Evolutionary conservation across 1,140 invertebrate genomes (phyloP).

Genomic region (Neodiprion virginianus): DNA sequence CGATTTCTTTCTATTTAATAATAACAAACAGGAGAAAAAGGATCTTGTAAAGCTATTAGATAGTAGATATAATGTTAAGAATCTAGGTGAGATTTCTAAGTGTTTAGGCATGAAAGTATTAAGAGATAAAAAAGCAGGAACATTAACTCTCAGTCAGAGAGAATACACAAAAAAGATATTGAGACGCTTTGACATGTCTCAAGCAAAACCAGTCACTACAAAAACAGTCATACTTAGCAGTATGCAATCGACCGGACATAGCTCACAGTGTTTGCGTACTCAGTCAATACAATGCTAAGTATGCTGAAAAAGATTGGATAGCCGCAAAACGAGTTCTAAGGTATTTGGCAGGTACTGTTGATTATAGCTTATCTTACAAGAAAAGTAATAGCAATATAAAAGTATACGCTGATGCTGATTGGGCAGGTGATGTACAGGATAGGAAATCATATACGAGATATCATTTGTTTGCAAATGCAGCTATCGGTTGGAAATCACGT

Average conservation of each 20-base stretch:
- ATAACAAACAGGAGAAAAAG: too few species aligned
- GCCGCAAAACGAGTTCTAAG: constrained; percentile 39
- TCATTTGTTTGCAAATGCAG: not conserved
- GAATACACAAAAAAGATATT: not conserved
- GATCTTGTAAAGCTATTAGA: too few species aligned
- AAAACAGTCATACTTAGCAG: not conserved
- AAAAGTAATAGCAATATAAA: constrained; percentile 25
- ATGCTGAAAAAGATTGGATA: constrained; percentile 32
- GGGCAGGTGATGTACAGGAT: constrained; percentile 33
- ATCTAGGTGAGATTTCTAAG: too few species aligned
- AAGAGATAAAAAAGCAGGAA: too few species aligned
- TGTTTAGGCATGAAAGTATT: too few species aligned
- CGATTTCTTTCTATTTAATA: too few species aligned
- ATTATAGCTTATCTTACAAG: constrained; percentile 22
- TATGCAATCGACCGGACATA: constrained; percentile 45
- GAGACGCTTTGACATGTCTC: not conserved
- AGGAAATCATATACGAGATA: constrained; percentile 42
- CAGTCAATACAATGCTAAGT: constrained; percentile 33
- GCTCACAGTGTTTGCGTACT: constrained; percentile 36
- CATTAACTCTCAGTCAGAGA: not conserved
- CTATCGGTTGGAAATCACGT: not conserved
- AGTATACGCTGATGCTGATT: constrained; percentile 43
- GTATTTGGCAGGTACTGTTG: constrained; percentile 41
- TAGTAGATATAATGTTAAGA: too few species aligned
- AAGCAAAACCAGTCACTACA: not conserved